phyloP scores from a whole-genome alignment of 2,797 vertebrate species.

The Sebastes nivosus region DNA sequence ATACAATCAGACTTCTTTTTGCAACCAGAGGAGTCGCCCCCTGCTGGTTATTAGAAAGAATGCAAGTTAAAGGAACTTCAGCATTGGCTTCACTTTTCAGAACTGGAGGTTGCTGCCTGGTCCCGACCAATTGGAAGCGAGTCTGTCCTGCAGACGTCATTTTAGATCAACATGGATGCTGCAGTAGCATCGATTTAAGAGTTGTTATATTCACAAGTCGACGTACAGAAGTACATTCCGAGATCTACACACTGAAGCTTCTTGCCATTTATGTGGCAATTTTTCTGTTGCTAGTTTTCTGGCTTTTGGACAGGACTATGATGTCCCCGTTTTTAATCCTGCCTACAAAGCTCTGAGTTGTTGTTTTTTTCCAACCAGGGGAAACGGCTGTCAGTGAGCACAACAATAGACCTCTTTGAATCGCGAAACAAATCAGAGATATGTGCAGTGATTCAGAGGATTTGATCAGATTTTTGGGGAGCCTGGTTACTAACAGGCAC shows the following conservation, averaged over 20 bases:
- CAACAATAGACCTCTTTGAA: neutral
- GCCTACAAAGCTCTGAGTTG: neutral
- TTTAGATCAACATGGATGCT: neutral
- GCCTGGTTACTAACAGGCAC: conserved; percentile 9
- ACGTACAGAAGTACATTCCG: neutral
- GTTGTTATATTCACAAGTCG: neutral
- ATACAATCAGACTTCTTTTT: no score
- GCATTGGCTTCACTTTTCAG: no score
- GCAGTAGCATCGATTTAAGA: neutral
- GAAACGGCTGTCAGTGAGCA: neutral
- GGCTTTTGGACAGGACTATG: neutral
- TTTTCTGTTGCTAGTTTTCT: neutral
- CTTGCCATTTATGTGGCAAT: no score
- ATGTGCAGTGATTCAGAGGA: neutral
- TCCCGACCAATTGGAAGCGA: no score
- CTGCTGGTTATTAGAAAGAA: no score
- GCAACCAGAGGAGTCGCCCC: no score
- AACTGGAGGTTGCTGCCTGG: no score
- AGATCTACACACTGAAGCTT: neutral
- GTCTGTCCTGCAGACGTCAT: no score
- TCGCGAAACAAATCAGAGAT: neutral
- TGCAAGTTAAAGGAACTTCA: no score
- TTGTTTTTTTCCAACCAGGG: neutral
- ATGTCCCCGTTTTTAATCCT: neutral
- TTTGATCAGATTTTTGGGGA: neutral